Evolutionary conservation across 1,140 invertebrate species (phyloP), one percentile per base, ranked within the genome.

Genomic region (Drosophila cardini): DNA sequence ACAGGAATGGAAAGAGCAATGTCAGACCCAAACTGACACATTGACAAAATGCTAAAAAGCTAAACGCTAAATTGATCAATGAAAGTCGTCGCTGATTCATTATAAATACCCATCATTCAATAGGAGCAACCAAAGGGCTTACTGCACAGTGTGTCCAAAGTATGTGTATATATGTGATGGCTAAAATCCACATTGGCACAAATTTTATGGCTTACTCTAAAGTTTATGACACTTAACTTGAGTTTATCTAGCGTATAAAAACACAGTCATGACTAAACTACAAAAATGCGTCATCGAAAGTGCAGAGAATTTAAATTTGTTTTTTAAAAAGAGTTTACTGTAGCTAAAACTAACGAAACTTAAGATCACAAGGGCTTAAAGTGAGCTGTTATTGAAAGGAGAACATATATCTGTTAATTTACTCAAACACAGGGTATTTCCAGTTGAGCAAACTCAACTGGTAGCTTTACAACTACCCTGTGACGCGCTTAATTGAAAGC

Each of bases 1-100:
- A 57, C 42, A 64, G 64, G 43, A 61, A 26, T 26, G 21, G 21
- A 26, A 26, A 26, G 21, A 38, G 32, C 26, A 40, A 48, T 13
- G 64, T 32, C 45, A 16, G 56, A 32, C 32, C n/a, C 56, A 53
- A 69, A 64, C 36, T 61, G 80, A 83, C 80, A 72, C 40, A 74
- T 69, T 82, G 79, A 86, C 78, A 86, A 86, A 80, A 87, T 72
- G 64, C 71, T 87, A 76, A 86, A 86, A 79, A 73, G 60, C 65
- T 62, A 86, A 86, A 70, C 56, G 75, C 60, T 72, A 72, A 83
- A 71, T 75, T 64, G 58, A 71, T 64, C 67, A 75, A 71, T 75
- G 48, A 72, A 72, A 65, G 32, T 52, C 52, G 36, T 34, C 63
- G 52, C 45, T 53, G 50, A 34, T 26, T 53, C 50, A 53, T 48